Conservation (phyloP, 2,888 invertebrate genomes). For the Callimorpha dominula region DNA sequence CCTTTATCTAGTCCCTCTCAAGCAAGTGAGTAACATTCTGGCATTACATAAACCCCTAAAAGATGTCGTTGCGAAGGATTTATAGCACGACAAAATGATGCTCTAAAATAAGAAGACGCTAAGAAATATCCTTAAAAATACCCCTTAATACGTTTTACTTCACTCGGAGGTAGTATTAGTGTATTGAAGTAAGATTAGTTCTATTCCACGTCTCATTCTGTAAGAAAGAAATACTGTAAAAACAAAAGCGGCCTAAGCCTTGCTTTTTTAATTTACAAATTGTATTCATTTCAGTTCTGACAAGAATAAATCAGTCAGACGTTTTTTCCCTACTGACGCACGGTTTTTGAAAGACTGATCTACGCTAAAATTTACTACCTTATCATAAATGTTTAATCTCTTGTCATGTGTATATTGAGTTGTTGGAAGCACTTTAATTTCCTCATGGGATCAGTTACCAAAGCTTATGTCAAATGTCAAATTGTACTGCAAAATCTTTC, state of each 20-base stretch:
- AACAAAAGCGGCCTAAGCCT: background rate
- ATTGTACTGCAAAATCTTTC: too few relatives aligned
- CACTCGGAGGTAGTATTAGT: background rate
- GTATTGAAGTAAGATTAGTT: background rate
- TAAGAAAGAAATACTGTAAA: background rate
- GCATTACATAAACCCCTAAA: background rate
- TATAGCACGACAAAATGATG: background rate
- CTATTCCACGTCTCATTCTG: background rate
- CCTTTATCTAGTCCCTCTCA: background rate
- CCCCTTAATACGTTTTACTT: background rate
- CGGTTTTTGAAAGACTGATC: too few relatives aligned
- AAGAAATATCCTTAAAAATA: conserved; percentile 10
- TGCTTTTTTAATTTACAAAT: background rate
- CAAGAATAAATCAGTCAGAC: background rate
- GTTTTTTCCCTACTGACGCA: too few relatives aligned
- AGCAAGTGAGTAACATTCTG: background rate
- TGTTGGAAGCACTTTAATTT: too few relatives aligned
- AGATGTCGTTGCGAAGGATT: background rate
- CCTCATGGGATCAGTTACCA: too few relatives aligned
- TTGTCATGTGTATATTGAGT: too few relatives aligned
- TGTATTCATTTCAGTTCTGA: background rate
- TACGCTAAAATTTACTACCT: too few relatives aligned
- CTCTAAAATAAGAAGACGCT: background rate
- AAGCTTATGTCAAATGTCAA: too few relatives aligned
- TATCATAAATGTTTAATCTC: too few relatives aligned